Conservation (phyloP, 2,888 invertebrate genomes). For the Plagodis dolabraria region DNA sequence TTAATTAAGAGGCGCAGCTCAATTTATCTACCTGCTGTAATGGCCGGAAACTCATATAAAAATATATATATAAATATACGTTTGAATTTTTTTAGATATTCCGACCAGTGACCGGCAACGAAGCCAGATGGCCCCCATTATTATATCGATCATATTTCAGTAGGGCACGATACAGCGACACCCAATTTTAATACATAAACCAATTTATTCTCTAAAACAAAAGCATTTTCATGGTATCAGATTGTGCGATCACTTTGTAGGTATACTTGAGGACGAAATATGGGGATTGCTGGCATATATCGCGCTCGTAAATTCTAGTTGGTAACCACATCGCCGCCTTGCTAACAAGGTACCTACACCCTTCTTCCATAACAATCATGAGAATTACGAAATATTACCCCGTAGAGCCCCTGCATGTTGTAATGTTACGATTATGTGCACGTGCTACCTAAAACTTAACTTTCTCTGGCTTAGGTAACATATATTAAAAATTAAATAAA, state of each 20-base stretch:
- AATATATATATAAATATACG: no score
- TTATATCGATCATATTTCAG: constrained; percentile 14
- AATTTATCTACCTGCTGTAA: constrained; percentile 31
- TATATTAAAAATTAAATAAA: constrained; percentile 15
- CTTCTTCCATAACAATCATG: constrained; percentile 33
- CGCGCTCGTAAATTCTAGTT: constrained; percentile 4
- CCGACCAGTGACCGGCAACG: constrained; percentile 19
- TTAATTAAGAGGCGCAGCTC: constrained; percentile 1
- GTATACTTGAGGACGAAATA: constrained; percentile 1
- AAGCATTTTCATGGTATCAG: not conserved
- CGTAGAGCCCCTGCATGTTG: constrained; percentile 1
- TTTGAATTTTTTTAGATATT: constrained; percentile 27
- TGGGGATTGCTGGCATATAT: constrained; percentile 1
- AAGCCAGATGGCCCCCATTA: constrained; percentile 54
- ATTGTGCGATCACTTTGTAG: constrained; percentile 2
- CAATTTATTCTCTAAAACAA: not conserved
- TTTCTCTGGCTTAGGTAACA: not conserved
- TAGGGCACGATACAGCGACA: not conserved
- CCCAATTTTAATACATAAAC: not conserved
- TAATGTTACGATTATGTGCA: constrained; percentile 17
- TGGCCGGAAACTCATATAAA: constrained; percentile 31
- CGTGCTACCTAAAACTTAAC: constrained; percentile 3
- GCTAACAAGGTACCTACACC: constrained; percentile 39
- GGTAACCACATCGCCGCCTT: constrained; percentile 4
- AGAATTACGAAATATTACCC: constrained; percentile 35